These are phyloP conservation scores for Alentia gelatinosa DNA, from an alignment of 2,888 invertebrate species.

Conservation along the genomic window DNA sequence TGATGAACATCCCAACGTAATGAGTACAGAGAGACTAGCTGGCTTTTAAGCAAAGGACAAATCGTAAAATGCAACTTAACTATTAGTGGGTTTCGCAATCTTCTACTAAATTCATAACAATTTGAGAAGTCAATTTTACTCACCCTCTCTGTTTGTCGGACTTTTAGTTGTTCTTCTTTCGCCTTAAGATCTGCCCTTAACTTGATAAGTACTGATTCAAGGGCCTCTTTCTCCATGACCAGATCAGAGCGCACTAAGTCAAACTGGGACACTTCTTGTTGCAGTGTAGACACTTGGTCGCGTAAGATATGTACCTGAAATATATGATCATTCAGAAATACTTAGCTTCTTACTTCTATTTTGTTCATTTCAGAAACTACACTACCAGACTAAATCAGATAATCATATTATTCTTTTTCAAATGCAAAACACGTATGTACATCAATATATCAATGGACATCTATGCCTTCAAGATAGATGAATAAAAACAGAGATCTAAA, in stretches of 20 bases:
- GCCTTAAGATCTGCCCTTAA: constrained; percentile 70
- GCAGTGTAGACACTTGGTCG: constrained; percentile 68
- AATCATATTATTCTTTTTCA: not conserved
- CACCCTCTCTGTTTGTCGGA: constrained; percentile 69
- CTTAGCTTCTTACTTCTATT: not conserved
- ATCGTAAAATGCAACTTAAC: too few species aligned
- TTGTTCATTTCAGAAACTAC: not conserved
- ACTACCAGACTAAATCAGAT: not conserved
- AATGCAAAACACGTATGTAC: not conserved
- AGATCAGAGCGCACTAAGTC: constrained; percentile 75
- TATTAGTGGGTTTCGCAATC: too few species aligned
- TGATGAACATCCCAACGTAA: too few species aligned
- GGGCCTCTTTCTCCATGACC: constrained; percentile 76
- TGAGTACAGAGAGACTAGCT: not conserved
- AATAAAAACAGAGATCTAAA: too few species aligned
- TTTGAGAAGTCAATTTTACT: not conserved
- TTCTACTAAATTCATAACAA: not conserved
- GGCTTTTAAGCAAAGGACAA: too few species aligned
- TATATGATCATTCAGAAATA: not conserved
- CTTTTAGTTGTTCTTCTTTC: constrained; percentile 69
- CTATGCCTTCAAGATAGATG: too few species aligned
- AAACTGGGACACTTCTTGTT: constrained; percentile 72
- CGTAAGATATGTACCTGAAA: constrained; percentile 64
- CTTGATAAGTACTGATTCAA: constrained; percentile 74
- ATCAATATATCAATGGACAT: too few species aligned